Base-by-base conservation (phyloP, 2,113 vertebrate species). In the Hystrix cristata region DNA sequence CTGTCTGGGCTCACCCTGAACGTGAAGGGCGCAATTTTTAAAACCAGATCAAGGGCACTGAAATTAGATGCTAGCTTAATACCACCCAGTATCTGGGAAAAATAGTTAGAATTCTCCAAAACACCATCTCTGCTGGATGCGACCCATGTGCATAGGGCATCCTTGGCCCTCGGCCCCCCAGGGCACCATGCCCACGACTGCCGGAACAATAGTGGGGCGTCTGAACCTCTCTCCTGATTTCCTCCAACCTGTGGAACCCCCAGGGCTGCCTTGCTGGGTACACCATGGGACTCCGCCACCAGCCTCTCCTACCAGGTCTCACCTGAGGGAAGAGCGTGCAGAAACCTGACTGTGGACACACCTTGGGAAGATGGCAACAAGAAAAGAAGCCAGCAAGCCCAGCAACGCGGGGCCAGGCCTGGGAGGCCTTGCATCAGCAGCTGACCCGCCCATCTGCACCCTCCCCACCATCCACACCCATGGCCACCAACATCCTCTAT, bases 341-440 rank as follows among this genome's bases (percentile, higher is more conserved):
- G 83, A 74, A 80, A 80, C 38, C 5, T 59, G 3, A 31, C 12
- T 60, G n/a, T 82, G 53, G 59, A 51, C 55, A 21, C 13, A 69
- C 53, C 82, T 60, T 27, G 48, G 64, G 62, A 79, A 94, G 81
- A 29, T 84, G 48, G 90, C 38, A 59, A 69, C 84, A 31, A 87
- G 51, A 27, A 55, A 82, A 62, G 81, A 55, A 89, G 87, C 2
- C 21, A 76, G 57, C 27, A 19, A 8, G 0, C 0, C 13, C 25
- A 4, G 46, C 6, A 86, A 14, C 67, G 51, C 46, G 1, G n/a
- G 80, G 43, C 46, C 34, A n/a, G 74, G 48, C 57, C 8, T 10
- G 0, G 1, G 60, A n/a, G 38, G 80, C 46, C n/a, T 9, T 1
- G 5, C 0, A 0, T 29, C 71, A 57, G 74, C 82, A n/a, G 57